Conservation (phyloP, 2,797 vertebrate species). For the Urocyon cinereoargenteus region DNA sequence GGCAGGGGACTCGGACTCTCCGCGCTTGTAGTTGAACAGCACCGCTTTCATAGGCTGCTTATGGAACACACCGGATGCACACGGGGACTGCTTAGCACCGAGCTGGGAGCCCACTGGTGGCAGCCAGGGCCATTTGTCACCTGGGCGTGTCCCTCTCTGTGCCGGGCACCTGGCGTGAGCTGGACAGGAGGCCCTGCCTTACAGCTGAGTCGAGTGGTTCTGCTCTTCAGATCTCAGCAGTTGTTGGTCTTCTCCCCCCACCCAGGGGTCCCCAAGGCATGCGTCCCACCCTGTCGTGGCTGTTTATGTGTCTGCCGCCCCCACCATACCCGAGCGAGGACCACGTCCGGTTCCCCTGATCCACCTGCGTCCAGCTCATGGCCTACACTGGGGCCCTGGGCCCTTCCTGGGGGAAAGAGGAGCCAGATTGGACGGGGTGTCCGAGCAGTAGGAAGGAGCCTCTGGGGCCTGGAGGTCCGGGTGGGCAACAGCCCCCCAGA, state of each 20-base stretch:
- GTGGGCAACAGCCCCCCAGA: neutral
- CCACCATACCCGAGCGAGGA: neutral
- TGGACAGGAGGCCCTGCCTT: neutral
- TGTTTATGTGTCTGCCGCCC: neutral
- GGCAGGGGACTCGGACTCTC: rapidly evolving
- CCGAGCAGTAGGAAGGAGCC: neutral
- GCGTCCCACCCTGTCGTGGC: rapidly evolving
- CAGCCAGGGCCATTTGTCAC: rapidly evolving
- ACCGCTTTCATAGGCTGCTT: rapidly evolving
- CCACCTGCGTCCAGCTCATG: rapidly evolving
- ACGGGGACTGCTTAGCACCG: too few species aligned
- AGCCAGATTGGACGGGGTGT: rapidly evolving
- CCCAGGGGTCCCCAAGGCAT: neutral
- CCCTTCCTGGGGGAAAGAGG: neutral
- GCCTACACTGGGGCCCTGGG: neutral
- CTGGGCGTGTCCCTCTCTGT: rapidly evolving
- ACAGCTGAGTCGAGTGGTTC: neutral
- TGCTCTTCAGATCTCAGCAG: neutral
- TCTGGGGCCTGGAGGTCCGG: neutral
- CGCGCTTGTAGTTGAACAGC: rapidly evolving
- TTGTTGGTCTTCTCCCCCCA: neutral
- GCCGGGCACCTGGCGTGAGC: neutral
- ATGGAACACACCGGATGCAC: neutral
- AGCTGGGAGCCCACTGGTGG: rapidly evolving
- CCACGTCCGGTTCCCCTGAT: rapidly evolving